Percentiles rank a stretch among this genome's conserved stretches.
Evolutionary conservation across 2,113 vertebrate species (phyloP).

Genomic region (Corythornis cristatus): DNA sequence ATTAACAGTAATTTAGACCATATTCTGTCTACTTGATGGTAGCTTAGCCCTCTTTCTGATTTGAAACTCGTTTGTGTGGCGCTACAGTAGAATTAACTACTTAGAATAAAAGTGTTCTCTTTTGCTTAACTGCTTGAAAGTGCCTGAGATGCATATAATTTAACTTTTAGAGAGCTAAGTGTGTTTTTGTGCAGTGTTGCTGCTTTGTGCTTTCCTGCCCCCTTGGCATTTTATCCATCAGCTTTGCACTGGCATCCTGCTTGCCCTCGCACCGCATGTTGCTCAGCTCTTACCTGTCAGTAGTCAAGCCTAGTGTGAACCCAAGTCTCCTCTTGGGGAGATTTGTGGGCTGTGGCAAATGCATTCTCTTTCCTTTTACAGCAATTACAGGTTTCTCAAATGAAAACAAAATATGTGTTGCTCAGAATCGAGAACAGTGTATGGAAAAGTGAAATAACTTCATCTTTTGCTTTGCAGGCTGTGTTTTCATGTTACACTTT

Average conservation of each 20-base stretch:
- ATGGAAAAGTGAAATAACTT: not conserved
- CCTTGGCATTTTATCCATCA: not conserved
- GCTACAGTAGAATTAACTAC: not conserved
- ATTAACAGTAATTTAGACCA: not conserved
- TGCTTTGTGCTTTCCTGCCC: slow-evolving; percentile 1
- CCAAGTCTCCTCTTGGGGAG: not conserved
- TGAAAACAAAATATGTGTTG: not conserved
- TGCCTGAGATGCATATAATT: slow-evolving; percentile 82
- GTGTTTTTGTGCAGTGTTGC: slow-evolving; percentile 61
- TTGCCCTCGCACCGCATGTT: slow-evolving; percentile 55
- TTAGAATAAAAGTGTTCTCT: not conserved
- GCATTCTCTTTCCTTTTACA: not conserved
- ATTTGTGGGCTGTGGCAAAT: not conserved
- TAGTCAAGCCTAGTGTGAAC: not conserved
- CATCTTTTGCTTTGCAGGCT: not conserved
- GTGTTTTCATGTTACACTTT: not conserved
- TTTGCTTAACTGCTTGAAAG: slow-evolving; percentile 22
- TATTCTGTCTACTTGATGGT: not conserved
- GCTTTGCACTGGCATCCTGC: not conserved
- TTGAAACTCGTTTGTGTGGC: not conserved
- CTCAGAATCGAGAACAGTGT: not conserved
- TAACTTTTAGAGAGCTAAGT: slow-evolving; percentile 67
- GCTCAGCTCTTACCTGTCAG: not conserved
- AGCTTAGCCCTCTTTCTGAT: not conserved
- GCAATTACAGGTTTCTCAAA: not conserved